Conservation (phyloP, 2,888 invertebrate genomes). For the Rhingia campestris region DNA sequence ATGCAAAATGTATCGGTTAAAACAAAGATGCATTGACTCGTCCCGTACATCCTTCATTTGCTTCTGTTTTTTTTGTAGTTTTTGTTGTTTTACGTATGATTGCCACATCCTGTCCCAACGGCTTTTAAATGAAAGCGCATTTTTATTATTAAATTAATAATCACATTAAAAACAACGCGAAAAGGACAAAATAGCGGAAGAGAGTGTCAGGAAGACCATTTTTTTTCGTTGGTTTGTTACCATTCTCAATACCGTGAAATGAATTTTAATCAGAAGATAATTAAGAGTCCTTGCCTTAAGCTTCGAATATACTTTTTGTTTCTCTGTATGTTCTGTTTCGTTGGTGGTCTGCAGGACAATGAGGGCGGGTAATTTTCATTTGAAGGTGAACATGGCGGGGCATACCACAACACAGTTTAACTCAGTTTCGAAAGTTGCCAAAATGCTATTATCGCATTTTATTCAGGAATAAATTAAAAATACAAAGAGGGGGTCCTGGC, state of each 20-base stretch:
- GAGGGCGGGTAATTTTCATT: neutral
- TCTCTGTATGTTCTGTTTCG: neutral
- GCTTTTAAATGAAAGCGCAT: constrained; percentile 79
- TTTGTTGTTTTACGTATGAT: constrained; percentile 15
- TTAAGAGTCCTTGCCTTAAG: constrained; percentile 40
- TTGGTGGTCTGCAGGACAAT: neutral
- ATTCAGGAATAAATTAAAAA: constrained; percentile 39
- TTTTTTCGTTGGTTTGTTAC: neutral
- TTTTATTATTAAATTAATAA: constrained; percentile 80
- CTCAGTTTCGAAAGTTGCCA: constrained; percentile 40
- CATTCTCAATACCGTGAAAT: constrained; percentile 59
- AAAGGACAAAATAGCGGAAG: constrained; percentile 6
- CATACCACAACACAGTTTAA: constrained; percentile 32
- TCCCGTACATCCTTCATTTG: no score
- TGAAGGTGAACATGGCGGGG: neutral
- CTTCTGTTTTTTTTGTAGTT: neutral
- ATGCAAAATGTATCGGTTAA: constrained; percentile 41
- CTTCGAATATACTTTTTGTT: neutral
- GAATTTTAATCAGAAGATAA: constrained; percentile 82
- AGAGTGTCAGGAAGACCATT: constrained; percentile 21
- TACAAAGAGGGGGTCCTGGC: neutral
- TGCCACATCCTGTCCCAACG: constrained; percentile 64
- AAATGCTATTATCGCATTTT: constrained; percentile 40
- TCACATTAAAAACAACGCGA: constrained; percentile 77
- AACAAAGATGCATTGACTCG: constrained; percentile 23